Evolutionary conservation across 2,888 invertebrate species (phyloP), one percentile per base, ranked within the genome.

Genomic region (Diplolepis rosae): DNA sequence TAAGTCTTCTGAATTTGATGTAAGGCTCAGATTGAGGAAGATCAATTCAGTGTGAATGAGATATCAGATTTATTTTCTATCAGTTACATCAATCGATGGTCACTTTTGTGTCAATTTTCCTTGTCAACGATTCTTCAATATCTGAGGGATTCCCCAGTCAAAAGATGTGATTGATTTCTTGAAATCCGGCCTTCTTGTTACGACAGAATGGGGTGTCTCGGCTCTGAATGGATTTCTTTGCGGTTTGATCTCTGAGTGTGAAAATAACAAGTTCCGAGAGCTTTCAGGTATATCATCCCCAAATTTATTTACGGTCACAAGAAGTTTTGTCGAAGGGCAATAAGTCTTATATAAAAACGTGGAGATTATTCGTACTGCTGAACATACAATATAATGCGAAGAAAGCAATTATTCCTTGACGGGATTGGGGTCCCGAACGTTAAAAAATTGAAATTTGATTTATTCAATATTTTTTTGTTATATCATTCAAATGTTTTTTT

Each of bases 231-330:
- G 83, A 83, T 83, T 84, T 78, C 76, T 71, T 75, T 79, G 82
- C 70, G 82, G 80, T 76, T 71, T 77, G 74, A 74, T 74, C 79
- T 78, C 76, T 76, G 77, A 84, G 85, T 84, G 85, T 79, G 85
- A 86, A 86, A 87, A 87, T 88, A 88, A 88, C 87, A 85, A 88
- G 87, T 84, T 81, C 66, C 76, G 54, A 78, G 71, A 72, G 68
- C 70, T 68, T 68, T 71, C 74, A 71, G 71, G 75, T 74, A 76
- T 80, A 78, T 77, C 77, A 76, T 78, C 75, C 77, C 74, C 77
- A 80, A 82, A 84, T 84, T 84, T 83, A 82, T 83, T 82, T 82
- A 78, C 77, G 74, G 69, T 70, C 69, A 56, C 52, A 50, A 28
- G 73, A 69, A 70, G 69, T 73, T 73, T 69, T 72, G 73, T 73